Base-by-base conservation (phyloP, 2,113 vertebrate species). In the Micromys minutus region DNA sequence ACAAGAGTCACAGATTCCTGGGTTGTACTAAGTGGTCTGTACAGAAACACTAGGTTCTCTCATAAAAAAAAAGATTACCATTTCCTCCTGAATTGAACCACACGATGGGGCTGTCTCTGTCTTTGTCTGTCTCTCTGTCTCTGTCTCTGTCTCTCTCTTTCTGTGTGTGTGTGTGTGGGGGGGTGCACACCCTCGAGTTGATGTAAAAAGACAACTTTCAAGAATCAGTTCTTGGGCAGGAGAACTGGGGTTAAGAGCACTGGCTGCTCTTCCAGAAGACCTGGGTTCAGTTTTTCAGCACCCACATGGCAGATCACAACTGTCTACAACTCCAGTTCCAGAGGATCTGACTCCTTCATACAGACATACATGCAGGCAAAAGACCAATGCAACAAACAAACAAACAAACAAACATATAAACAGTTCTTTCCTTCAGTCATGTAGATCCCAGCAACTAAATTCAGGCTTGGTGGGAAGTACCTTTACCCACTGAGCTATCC, bases 1-100 rank as follows among this genome's bases (percentile, higher is more conserved):
- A 47, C n/a, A 12, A 89, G 87, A 96, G 84, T 94, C 94, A 93
- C 36, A 59, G 90, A 92, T 85, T 87, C 67, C 83, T 71, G 92
- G 36, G 94, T 74, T 89, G 31, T 88, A 47, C 39, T 3, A 0
- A 50, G 57, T 61, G 24, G 42, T 81, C 63, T n/a, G 21, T 36
- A n/a, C 45, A 74, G 88, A 42, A 72, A 79, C 1, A 6, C n/a
- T 47, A 80, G 17, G 22, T n/a, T 83, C 39, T 67, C 76, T 95
- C 87, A 76, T 55, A 12, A n/a, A 72, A 12, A n/a, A 72, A 91
- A 57, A 26, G 59, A 90, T 34, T 63, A 42, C 36, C 65, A 17
- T 92, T 89, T 17, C 50, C 34, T 75, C 22, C 71, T 39, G 13
- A 13, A 57, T 42, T 55, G 17, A 57, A 59, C 47, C n/a, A 3